Base-by-base conservation (phyloP, 2,888 invertebrate genomes). In the Ichneumoninae sp. region DNA sequence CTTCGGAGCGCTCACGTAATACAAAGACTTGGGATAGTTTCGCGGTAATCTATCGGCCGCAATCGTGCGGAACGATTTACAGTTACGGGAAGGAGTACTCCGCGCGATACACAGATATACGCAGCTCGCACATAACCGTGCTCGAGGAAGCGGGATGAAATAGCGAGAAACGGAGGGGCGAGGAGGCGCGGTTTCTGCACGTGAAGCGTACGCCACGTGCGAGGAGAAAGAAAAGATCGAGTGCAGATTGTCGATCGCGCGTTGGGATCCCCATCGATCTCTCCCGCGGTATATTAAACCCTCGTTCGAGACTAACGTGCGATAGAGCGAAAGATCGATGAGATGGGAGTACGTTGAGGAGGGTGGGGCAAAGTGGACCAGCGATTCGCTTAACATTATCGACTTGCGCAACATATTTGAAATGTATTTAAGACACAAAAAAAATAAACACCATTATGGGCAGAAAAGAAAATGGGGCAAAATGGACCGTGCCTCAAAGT, bases 21-120 rank as follows among this genome's bases (percentile, higher is more conserved):
- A 6, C 22, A 8, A 16, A 19, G 36, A 19, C 22, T 36, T 19
- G 40, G 16, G 26, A n/a, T 60, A 6, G 73, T 73, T 60, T 73
- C 73, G 19, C 5, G 8, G 44, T 60, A 73, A 73, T 10, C 60
- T 57, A 44, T 44, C 22, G 19, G 26, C 26, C n/a, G 60, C 60
- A 60, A 60, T 73, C 73, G 30, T 44, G 73, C 73, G 57, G 16
- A 57, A 40, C 54, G 57, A 81, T 81, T 84, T 81, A 76, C 81
- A 81, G 73, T 84, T 83, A 68, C 74, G 50, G 71, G 57, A 81
- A 81, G 77, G 66, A 65, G 36, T 60, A 57, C 10, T 26, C 26
- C 26, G 4, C 13, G 10, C 57, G 26, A 26, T 22, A 26, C 13
- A 57, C 1, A 57, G 57, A 26, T 57, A 57, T 57, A 57, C 54